phyloP scores from a whole-genome alignment of 2,113 vertebrate genomes.

The Gadus macrocephalus region DNA sequence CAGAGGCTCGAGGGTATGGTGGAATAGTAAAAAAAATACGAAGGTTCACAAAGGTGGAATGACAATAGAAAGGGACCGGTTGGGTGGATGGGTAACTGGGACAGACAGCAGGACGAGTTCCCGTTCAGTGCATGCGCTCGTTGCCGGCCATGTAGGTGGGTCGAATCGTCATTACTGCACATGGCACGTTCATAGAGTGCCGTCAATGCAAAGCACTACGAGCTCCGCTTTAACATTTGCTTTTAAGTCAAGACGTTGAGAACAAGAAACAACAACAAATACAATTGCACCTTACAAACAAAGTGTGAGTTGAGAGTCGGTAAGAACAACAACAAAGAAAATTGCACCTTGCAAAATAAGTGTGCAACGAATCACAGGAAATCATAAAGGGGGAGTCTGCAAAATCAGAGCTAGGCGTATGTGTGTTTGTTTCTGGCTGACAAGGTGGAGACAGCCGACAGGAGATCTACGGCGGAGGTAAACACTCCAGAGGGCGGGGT shows the following conservation, averaged over 20 bases:
- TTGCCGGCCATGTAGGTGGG: no score
- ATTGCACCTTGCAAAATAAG: background rate
- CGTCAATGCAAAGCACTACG: no score
- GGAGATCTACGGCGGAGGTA: conserved; percentile 38
- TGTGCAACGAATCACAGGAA: background rate
- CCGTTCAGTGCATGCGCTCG: no score
- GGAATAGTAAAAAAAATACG: no score
- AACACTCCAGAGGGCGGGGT: conserved; percentile 30
- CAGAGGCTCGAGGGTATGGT: no score
- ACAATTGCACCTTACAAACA: conserved; percentile 3
- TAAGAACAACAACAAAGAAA: conserved; percentile 33
- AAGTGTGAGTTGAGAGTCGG: background rate
- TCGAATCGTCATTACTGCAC: no score
- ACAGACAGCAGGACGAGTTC: no score
- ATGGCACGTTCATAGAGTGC: no score
- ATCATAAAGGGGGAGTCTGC: conserved; percentile 50
- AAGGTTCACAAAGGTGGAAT: no score
- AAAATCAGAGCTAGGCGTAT: conserved; percentile 37
- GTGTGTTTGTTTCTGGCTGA: conserved; percentile 58
- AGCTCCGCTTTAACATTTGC: background rate
- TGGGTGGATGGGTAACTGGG: no score
- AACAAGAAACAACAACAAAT: conserved; percentile 31
- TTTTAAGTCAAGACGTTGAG: background rate
- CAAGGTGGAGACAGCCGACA: conserved; percentile 49
- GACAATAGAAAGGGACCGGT: no score